Evolutionary conservation across 2,113 vertebrate genomes (phyloP).

Genomic region (Zosterops pallidus): DNA sequence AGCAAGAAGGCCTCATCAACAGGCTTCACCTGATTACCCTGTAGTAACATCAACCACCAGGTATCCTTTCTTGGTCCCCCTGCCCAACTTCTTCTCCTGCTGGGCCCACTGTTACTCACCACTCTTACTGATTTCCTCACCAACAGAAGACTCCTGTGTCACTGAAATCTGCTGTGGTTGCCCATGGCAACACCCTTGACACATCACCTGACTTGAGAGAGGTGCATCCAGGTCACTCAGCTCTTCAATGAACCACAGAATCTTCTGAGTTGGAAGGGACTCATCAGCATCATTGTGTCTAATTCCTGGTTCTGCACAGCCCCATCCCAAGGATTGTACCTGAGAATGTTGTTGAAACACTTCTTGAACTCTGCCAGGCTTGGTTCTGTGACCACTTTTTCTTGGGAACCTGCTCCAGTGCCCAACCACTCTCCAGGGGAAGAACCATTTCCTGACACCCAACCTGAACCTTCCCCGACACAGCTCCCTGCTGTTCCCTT

Average conservation of each 20-base stretch:
- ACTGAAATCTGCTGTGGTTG: not conserved
- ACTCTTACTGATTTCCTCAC: too few species aligned
- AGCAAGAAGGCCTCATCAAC: not conserved
- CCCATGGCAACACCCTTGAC: not conserved
- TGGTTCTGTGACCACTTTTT: not conserved
- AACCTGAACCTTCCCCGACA: not conserved
- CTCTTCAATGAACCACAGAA: not conserved
- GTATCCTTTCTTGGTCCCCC: not conserved
- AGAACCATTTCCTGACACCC: not conserved
- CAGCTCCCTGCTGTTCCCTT: not conserved
- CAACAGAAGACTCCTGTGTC: not conserved
- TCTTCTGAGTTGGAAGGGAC: not conserved
- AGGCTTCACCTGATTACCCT: rapidly evolving
- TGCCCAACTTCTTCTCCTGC: not conserved
- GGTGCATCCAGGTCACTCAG: not conserved
- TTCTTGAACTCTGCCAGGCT: not conserved
- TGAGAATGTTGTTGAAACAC: not conserved
- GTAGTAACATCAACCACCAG: not conserved
- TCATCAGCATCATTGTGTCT: not conserved
- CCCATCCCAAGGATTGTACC: not conserved
- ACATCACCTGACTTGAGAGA: not conserved
- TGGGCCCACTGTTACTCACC: not conserved
- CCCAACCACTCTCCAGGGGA: not conserved
- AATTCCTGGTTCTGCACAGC: not conserved
- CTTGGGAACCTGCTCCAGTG: not conserved